A percentile compares a stretch with the other conserved stretches of the same genome.
These are phyloP conservation scores for Daboia siamensis DNA, from an alignment of 2,113 vertebrate genomes.

Conservation along the genomic window DNA sequence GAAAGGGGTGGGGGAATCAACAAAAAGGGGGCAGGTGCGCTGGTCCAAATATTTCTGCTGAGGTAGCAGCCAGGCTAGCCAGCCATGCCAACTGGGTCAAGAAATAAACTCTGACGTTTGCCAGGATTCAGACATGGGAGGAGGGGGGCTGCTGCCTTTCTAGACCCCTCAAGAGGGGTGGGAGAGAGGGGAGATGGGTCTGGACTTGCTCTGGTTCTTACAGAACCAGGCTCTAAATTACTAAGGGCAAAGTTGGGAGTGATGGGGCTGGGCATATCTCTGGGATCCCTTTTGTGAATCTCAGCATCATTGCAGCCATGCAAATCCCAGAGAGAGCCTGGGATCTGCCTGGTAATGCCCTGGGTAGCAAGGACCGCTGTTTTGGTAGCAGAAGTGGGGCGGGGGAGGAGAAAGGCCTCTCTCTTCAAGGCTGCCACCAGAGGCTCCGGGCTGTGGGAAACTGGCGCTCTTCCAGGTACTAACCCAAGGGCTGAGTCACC, in stretches of 20 bases:
- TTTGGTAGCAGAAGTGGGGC: background rate
- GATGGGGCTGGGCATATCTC: background rate
- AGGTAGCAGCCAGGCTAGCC: background rate
- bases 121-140: background rate
- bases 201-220: background rate
- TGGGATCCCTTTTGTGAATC: background rate
- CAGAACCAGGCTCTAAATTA: background rate
- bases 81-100: background rate
- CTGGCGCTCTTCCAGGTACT: background rate
- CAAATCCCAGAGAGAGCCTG: background rate
- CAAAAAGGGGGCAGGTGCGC: background rate
- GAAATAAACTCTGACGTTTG: background rate
- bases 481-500: background rate
- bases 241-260: background rate
- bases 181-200: background rate
- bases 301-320: background rate
- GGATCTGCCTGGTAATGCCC: background rate
- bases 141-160: background rate
- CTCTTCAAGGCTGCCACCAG: background rate
- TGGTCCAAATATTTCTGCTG: background rate
- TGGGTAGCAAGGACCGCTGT: background rate
- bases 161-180: background rate
- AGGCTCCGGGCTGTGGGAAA: background rate
- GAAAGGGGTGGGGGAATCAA: background rate
- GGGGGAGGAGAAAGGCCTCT: background rate